These are phyloP conservation scores for Rutilus rutilus DNA, from an alignment of 2,113 vertebrate genomes.

Conservation along the genomic window DNA sequence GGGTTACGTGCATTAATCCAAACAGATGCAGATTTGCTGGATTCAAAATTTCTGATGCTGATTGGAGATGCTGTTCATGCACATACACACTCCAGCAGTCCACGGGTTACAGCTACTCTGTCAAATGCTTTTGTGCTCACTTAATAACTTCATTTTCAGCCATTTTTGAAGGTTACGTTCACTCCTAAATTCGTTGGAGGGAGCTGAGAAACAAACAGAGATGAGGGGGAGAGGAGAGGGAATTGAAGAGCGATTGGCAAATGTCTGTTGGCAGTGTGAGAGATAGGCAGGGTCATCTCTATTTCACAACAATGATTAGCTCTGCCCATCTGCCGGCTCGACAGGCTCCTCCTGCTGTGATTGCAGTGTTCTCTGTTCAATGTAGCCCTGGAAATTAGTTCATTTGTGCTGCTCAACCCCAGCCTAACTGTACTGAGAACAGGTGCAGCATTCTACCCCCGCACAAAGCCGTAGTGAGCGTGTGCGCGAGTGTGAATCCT, in stretches of 20 bases:
- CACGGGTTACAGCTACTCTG: conserved; percentile 72
- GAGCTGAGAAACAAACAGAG: conserved; percentile 63
- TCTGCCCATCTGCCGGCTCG: conserved; percentile 76
- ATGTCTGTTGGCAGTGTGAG: conserved; percentile 65
- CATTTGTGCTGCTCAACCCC: conserved; percentile 74
- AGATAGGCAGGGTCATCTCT: conserved; percentile 81
- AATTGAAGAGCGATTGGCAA: conserved; percentile 64
- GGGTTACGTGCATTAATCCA: conserved; percentile 17
- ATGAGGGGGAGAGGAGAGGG: conserved; percentile 47
- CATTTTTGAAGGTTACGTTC: conserved; percentile 65
- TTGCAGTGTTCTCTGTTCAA: conserved; percentile 76
- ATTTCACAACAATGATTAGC: conserved; percentile 83
- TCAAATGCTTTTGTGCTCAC: conserved; percentile 67
- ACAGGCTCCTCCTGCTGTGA: conserved; percentile 74
- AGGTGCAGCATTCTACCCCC: conserved; percentile 67
- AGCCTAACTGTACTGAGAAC: conserved; percentile 66
- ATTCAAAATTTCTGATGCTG: conserved; percentile 20
- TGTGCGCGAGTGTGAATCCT: conserved; percentile 27
- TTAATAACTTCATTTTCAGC: conserved; percentile 71
- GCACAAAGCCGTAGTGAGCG: conserved; percentile 48
- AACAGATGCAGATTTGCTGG: conserved; percentile 3
- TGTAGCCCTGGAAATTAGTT: conserved; percentile 77
- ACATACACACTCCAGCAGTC: conserved; percentile 68
- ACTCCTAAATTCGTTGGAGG: conserved; percentile 62
- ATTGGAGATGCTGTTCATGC: conserved; percentile 11